These are phyloP conservation scores for Lepidocolaptes lacrymiger DNA, from an alignment of 2,797 vertebrate species.

Conservation along the genomic window DNA sequence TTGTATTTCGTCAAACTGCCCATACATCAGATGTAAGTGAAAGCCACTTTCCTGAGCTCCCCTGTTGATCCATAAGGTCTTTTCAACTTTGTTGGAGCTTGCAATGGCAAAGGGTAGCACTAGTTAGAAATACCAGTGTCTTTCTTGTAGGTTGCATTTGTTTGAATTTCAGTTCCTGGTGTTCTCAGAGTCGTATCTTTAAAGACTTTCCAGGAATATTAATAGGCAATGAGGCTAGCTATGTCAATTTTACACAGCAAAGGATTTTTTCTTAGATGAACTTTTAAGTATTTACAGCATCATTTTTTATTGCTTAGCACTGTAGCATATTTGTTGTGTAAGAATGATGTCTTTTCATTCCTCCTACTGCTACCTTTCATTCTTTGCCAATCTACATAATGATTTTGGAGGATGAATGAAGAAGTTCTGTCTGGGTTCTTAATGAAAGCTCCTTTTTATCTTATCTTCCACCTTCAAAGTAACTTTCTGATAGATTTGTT, in stretches of 20 bases:
- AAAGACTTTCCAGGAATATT: neutral
- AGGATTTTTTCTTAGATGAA: conserved; percentile 11
- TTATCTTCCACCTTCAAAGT: conserved; percentile 31
- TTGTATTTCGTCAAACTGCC: neutral
- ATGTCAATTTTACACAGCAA: neutral
- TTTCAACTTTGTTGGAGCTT: neutral
- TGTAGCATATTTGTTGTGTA: conserved; percentile 40
- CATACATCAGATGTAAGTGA: neutral
- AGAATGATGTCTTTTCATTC: conserved; percentile 54
- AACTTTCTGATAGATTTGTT: conserved; percentile 22
- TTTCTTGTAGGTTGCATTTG: neutral
- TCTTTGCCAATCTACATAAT: conserved; percentile 11
- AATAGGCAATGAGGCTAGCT: neutral
- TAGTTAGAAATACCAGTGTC: neutral
- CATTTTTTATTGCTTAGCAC: neutral
- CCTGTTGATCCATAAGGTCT: neutral
- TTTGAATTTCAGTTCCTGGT: conserved; percentile 6
- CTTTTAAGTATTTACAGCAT: neutral
- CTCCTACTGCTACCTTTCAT: conserved; percentile 46
- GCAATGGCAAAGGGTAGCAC: neutral
- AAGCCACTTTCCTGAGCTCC: neutral
- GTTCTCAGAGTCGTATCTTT: neutral
- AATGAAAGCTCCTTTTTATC: conserved; percentile 6
- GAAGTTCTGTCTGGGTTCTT: neutral
- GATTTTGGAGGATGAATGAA: conserved; percentile 25